Conservation (phyloP, 2,113 vertebrate species). For the Myocastor coypus region DNA sequence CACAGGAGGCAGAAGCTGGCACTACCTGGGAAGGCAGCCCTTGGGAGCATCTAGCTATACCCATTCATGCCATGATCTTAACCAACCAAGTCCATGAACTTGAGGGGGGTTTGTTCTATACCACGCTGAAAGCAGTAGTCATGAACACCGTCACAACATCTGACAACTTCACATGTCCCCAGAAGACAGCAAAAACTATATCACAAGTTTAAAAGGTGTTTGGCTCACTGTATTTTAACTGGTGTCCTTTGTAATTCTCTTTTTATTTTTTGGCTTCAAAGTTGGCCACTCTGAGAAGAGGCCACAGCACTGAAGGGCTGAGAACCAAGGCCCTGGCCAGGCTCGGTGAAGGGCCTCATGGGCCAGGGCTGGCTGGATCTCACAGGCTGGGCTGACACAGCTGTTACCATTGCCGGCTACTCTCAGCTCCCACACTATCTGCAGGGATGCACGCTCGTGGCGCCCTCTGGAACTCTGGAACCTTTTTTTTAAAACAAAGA, state of each 20-base stretch:
- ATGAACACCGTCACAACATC: rapidly evolving
- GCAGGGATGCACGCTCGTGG: neutral
- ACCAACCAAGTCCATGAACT: no score
- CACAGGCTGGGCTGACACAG: neutral
- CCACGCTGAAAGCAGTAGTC: rapidly evolving
- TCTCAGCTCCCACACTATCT: neutral
- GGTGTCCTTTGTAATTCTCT: neutral
- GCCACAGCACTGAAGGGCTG: neutral
- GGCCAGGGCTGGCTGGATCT: neutral
- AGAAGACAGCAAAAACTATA: neutral
- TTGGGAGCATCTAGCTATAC: neutral
- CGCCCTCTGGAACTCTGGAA: neutral
- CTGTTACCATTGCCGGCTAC: neutral
- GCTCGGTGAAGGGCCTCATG: neutral
- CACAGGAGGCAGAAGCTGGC: neutral
- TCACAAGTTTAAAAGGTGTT: neutral
- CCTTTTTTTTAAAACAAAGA: neutral
- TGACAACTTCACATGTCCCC: rapidly evolving
- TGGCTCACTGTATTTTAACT: neutral
- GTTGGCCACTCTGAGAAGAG: neutral
- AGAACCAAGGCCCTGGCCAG: neutral
- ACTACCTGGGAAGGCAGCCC: neutral
- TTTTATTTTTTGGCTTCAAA: conserved; percentile 38
- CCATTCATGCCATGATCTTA: neutral
- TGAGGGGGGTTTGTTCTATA: neutral